A percentile compares a stretch with the other conserved stretches of the same genome.
Evolutionary conservation across 2,113 vertebrate species (phyloP).

Genomic region (Notothenia rossii): DNA sequence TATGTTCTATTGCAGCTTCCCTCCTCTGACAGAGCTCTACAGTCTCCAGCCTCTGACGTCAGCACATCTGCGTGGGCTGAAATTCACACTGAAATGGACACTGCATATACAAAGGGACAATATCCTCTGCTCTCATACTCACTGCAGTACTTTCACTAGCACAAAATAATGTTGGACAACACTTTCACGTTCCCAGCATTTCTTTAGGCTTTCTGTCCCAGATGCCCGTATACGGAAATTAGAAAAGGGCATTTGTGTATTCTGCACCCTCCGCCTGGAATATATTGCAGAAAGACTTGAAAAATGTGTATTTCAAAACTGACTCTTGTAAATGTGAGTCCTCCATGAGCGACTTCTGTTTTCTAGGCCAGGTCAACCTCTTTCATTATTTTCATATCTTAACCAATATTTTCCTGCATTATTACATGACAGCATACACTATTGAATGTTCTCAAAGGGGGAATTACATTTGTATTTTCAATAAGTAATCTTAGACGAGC

Average conservation of each 20-base stretch:
- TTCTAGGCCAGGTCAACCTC: neutral
- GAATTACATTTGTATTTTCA: neutral
- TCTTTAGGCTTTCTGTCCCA: no score
- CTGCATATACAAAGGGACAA: neutral
- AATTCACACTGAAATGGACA: neutral
- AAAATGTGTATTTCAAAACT: no score
- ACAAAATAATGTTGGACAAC: no score
- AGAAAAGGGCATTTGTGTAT: no score
- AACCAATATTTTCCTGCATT: neutral
- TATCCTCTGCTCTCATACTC: neutral
- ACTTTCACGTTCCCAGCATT: no score
- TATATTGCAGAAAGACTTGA: no score
- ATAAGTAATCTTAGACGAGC: neutral
- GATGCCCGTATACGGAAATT: no score
- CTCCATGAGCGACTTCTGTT: neutral
- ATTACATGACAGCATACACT: neutral
- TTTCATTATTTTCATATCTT: neutral
- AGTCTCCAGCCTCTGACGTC: neutral
- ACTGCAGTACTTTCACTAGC: no score
- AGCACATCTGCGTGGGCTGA: neutral
- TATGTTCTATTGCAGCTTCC: constrained; percentile 29
- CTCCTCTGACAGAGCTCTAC: neutral
- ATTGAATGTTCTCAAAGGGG: neutral
- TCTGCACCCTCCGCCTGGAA: no score
- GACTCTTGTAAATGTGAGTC: no score